Evolutionary conservation across 1,140 invertebrate species (phyloP).

Genomic region (Drosophila persimilis): DNA sequence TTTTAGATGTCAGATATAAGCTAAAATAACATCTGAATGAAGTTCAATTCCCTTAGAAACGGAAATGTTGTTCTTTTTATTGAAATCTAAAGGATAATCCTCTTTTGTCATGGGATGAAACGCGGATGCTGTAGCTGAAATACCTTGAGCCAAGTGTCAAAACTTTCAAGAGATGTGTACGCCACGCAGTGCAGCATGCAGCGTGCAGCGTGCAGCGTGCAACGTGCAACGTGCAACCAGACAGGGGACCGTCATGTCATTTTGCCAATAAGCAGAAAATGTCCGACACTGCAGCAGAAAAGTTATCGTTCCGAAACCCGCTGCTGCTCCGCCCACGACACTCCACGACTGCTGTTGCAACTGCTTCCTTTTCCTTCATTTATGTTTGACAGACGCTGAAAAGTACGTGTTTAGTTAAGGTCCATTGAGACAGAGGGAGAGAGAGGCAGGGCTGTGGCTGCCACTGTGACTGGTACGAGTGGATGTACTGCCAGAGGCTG

Average conservation of each 20-base stretch:
- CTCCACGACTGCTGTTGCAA: conserved; percentile 7
- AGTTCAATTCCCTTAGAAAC: no score
- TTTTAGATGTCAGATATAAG: no score
- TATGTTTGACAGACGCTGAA: conserved; percentile 65
- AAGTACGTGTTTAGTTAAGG: conserved; percentile 62
- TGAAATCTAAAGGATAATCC: no score
- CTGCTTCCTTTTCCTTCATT: conserved; percentile 27
- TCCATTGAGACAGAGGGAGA: conserved; percentile 4
- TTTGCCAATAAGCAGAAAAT: conserved; percentile 60
- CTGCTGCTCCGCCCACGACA: conserved; percentile 14
- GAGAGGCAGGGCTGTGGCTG: not conserved
- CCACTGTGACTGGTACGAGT: no score
- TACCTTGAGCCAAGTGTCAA: conserved; percentile 26
- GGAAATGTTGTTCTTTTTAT: no score
- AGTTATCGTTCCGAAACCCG: conserved; percentile 22
- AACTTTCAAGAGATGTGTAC: conserved; percentile 13
- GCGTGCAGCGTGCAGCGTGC: not conserved
- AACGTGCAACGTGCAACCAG: no score
- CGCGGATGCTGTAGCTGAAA: not conserved
- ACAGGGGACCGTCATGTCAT: conserved; percentile 29
- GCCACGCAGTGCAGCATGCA: not conserved
- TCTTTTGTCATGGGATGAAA: no score
- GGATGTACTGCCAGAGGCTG: conserved; percentile 2
- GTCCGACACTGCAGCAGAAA: conserved; percentile 29
- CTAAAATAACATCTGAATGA: no score